A percentile compares a stretch with the other conserved stretches of the same genome.
Conservation (phyloP, 2,113 vertebrate genomes). For the Cacatua alba region DNA sequence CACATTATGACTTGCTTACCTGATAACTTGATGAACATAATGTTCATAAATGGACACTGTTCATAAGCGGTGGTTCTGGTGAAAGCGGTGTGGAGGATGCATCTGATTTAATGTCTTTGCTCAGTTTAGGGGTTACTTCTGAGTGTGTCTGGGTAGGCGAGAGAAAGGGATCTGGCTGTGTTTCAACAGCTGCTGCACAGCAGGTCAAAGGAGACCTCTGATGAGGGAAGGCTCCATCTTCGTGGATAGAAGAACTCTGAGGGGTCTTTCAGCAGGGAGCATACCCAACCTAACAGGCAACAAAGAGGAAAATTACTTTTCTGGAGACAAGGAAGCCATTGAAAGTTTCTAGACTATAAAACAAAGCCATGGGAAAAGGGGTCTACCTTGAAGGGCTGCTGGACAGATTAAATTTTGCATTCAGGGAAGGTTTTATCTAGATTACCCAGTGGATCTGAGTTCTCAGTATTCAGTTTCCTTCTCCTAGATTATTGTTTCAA, state of each 20-base stretch:
- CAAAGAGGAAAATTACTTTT: not conserved
- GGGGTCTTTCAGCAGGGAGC: not conserved
- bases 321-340: not conserved
- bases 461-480: not conserved
- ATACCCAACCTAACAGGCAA: not conserved
- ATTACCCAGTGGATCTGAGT: not conserved
- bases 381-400: not conserved
- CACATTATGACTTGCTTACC: not conserved
- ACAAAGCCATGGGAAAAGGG: not conserved
- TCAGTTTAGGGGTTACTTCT: not conserved
- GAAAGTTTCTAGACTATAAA: not conserved
- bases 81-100: not conserved
- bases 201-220: not conserved
- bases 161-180: rapidly evolving
- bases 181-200: not conserved
- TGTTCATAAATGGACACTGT: not conserved
- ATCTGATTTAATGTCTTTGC: not conserved
- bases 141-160: not conserved
- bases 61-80: not conserved
- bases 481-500: not conserved
- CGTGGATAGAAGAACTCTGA: not conserved
- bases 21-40: not conserved
- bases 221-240: not conserved
- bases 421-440: not conserved
- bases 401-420: not conserved